A percentile compares a stretch with the other conserved stretches of the same genome.
Evolutionary conservation across 1,140 invertebrate genomes (phyloP).

Genomic region (Aphelenchoides besseyi): DNA sequence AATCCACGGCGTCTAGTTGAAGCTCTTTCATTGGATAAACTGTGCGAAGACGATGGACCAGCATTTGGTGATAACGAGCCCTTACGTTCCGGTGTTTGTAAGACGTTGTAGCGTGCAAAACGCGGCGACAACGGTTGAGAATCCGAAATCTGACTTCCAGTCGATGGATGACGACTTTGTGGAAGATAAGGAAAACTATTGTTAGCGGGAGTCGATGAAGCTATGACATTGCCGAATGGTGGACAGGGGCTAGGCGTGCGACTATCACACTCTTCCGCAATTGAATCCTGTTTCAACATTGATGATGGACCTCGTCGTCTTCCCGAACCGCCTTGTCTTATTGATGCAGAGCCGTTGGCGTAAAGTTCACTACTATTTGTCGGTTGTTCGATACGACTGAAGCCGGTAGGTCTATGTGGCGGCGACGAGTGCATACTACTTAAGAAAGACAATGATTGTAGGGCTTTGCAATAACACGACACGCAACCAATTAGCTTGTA

Average conservation of each 20-base stretch:
- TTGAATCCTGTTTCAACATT: conserved; percentile 23
- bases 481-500: not conserved
- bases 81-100: conserved; percentile 6
- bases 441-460: not conserved
- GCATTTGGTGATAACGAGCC: conserved; percentile 4
- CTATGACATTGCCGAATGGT: too few species aligned
- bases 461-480: not conserved
- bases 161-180: not conserved
- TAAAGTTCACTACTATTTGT: not conserved
- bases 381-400: not conserved
- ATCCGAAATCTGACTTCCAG: conserved; percentile 5
- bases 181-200: not conserved
- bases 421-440: conserved; percentile 9
- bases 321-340: not conserved
- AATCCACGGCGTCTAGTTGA: conserved; percentile 19
- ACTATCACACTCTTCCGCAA: conserved; percentile 7
- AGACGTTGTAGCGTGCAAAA: not conserved
- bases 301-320: not conserved
- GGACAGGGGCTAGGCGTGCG: conserved; percentile 19
- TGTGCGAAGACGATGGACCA: not conserved
- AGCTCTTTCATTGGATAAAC: not conserved
- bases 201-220: not conserved
- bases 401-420: conserved; percentile 14
- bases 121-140: conserved; percentile 4
- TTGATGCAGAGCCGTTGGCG: not conserved